Conservation (phyloP, 2,797 vertebrate genomes). For the Pseudocheirus occidentalis region DNA sequence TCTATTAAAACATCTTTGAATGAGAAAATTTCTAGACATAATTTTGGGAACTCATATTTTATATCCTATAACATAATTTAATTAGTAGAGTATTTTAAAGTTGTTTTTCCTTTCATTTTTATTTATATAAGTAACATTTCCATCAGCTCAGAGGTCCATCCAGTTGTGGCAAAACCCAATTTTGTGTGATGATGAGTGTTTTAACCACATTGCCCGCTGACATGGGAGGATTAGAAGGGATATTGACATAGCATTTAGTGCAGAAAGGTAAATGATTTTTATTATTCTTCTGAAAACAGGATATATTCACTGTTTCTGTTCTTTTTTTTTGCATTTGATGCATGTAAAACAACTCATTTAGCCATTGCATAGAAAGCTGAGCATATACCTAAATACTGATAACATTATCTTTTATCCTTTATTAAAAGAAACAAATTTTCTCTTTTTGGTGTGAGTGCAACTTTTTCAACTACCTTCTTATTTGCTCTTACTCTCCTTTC, state of each 20-base stretch:
- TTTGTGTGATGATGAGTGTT: slow-evolving; percentile 90
- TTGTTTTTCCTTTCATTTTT: not conserved
- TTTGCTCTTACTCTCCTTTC: not conserved
- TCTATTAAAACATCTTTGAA: no score
- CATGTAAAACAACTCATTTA: slow-evolving; percentile 42
- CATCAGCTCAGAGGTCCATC: slow-evolving; percentile 87
- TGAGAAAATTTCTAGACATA: no score
- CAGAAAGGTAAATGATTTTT: slow-evolving; percentile 86
- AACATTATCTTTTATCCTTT: slow-evolving; percentile 35
- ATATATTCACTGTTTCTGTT: slow-evolving; percentile 49
- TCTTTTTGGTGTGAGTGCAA: not conserved
- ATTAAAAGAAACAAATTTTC: slow-evolving; percentile 3
- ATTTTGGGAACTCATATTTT: not conserved
- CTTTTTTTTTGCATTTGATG: not conserved
- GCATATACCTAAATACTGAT: not conserved
- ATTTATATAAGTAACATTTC: slow-evolving; percentile 55
- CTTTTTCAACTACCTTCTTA: not conserved
- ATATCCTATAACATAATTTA: not conserved
- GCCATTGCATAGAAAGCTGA: slow-evolving; percentile 7
- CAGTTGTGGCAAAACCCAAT: slow-evolving; percentile 91
- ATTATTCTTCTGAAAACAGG: slow-evolving; percentile 16
- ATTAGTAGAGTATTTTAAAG: not conserved
- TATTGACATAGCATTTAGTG: slow-evolving; percentile 90
- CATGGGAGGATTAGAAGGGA: slow-evolving; percentile 89
- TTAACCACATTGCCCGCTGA: slow-evolving; percentile 86